Evolutionary conservation across 2,113 vertebrate species (phyloP).

Genomic region (Engystomops pustulosus): DNA sequence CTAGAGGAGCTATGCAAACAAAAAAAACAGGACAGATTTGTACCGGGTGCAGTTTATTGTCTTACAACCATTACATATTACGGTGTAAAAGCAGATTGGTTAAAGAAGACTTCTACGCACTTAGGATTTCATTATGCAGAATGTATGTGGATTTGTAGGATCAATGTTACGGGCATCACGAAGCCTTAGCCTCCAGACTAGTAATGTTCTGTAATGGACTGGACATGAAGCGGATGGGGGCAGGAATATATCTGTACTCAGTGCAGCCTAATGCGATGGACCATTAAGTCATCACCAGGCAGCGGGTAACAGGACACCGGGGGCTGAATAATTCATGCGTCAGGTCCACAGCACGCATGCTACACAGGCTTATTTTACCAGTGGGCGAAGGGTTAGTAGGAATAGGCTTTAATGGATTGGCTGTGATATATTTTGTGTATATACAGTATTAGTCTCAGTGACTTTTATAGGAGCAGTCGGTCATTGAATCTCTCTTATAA

Average conservation of each 20-base stretch:
- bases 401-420: not conserved
- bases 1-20: conserved; percentile 74
- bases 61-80: not conserved
- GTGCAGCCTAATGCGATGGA: not conserved
- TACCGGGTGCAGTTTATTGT: not conserved
- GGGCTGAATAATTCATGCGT: conserved; percentile 35
- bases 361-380: not conserved
- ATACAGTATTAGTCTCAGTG: too few species aligned
- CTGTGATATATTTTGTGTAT: too few species aligned
- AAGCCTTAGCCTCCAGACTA: not conserved
- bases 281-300: conserved; percentile 15
- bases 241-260: not conserved
- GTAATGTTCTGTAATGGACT: not conserved
- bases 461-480: too few species aligned
- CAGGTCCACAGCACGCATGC: not conserved
- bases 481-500: too few species aligned
- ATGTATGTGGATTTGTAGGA: not conserved
- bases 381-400: not conserved
- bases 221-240: not conserved
- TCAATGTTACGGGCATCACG: not conserved
- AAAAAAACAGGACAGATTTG: conserved; percentile 42
- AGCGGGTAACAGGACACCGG: conserved; percentile 12
- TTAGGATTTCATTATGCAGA: not conserved
- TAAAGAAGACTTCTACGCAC: not conserved
- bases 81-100: not conserved